Evolutionary conservation across 2,888 invertebrate genomes (phyloP).

Genomic region (Microplitis deprimator): DNA sequence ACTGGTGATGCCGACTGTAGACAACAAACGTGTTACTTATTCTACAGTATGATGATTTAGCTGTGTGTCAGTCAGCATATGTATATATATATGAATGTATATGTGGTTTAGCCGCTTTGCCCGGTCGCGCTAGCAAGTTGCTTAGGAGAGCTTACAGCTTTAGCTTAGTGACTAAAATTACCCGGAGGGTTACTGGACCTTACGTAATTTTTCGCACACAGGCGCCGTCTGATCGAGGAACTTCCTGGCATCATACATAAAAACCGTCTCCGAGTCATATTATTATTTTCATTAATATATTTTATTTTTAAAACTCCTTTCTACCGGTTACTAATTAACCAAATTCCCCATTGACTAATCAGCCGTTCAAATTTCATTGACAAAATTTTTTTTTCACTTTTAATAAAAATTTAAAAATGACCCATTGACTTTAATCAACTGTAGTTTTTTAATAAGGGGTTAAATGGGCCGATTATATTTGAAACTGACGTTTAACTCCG

Average conservation of each 20-base stretch:
- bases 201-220: slow-evolving; percentile 61
- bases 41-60: slow-evolving; percentile 1
- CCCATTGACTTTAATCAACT: no score
- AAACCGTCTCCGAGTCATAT: neutral
- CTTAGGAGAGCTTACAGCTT: neutral
- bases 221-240: slow-evolving; percentile 44
- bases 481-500: no score
- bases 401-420: no score
- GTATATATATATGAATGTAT: neutral
- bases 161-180: slow-evolving; percentile 60
- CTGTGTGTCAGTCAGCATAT: slow-evolving; percentile 36
- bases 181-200: slow-evolving; percentile 62
- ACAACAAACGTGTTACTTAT: neutral
- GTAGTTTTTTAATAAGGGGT: no score
- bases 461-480: no score
- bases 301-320: neutral
- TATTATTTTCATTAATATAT: neutral
- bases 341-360: no score
- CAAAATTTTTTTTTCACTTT: no score
- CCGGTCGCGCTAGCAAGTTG: slow-evolving; percentile 35
- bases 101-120: slow-evolving; percentile 16
- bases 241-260: slow-evolving; percentile 22
- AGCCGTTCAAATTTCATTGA: no score
- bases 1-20: slow-evolving; percentile 15
- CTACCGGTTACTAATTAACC: neutral